These are phyloP conservation scores for Noctua janthina DNA, from an alignment of 2,888 invertebrate species.

Conservation along the genomic window DNA sequence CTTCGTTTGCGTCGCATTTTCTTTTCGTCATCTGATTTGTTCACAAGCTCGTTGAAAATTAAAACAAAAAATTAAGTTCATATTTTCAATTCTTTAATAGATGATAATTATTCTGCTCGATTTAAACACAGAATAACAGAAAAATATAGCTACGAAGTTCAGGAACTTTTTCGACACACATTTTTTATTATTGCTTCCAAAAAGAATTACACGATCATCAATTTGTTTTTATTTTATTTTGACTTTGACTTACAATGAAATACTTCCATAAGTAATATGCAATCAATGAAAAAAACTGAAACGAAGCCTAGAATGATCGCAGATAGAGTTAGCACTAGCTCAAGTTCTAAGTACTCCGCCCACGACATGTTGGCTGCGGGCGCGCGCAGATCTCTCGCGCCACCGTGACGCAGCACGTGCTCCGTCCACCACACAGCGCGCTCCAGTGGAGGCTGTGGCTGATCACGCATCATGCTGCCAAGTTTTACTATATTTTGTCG, in stretches of 20 bases:
- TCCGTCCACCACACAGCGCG: slow-evolving; percentile 76
- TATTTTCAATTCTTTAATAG: not conserved
- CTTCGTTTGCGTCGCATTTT: not conserved
- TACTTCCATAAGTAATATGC: not conserved
- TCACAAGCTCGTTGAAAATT: not conserved
- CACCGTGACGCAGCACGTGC: slow-evolving; percentile 71
- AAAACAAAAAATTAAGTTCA: not conserved
- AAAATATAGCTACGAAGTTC: not conserved
- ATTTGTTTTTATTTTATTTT: slow-evolving; percentile 11
- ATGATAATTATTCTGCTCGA: not conserved
- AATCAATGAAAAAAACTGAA: not conserved
- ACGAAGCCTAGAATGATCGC: not conserved
- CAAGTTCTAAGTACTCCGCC: slow-evolving; percentile 39
- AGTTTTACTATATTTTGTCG: slow-evolving; percentile 34
- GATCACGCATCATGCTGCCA: slow-evolving; percentile 33
- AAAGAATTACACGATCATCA: not conserved
- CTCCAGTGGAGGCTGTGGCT: slow-evolving; percentile 65
- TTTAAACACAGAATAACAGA: not conserved
- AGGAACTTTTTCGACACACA: not conserved
- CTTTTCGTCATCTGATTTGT: not conserved
- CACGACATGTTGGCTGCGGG: slow-evolving; percentile 66
- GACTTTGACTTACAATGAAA: not conserved
- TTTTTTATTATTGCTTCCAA: not conserved
- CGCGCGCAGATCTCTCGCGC: slow-evolving; percentile 68
- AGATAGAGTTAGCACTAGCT: slow-evolving; percentile 28